A percentile compares a stretch with the other conserved stretches of the same genome.
These are phyloP conservation scores for zebrafish (Danio rerio) DNA, from an alignment of 2,113 vertebrate genomes.

Conservation along the genomic window DNA sequence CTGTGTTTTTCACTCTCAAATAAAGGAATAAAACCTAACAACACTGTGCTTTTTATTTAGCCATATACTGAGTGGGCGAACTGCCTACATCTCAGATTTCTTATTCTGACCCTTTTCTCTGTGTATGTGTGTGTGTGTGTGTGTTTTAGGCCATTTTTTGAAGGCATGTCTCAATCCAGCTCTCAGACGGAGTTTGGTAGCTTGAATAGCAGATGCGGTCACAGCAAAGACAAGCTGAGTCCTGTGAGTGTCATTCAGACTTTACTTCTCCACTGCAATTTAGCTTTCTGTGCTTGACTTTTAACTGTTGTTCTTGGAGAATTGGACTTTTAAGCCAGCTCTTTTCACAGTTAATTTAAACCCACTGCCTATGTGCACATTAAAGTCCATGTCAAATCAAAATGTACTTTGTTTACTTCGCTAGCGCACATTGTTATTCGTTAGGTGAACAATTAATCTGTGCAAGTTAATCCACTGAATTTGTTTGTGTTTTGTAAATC, in stretches of 20 bases:
- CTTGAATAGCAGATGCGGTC: conserved; percentile 88
- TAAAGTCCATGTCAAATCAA: too few relatives aligned
- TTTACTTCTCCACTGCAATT: not conserved
- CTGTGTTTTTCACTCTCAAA: not conserved
- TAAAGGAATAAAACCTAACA: not conserved
- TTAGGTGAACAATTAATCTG: too few relatives aligned
- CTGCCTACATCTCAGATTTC: not conserved
- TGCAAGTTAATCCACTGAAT: too few relatives aligned
- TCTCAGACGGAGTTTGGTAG: conserved; percentile 93
- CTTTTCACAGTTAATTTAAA: too few relatives aligned
- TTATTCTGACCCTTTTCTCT: conserved; percentile 7
- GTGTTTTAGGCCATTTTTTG: conserved; percentile 86
- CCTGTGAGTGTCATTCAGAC: conserved; percentile 76
- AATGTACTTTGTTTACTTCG: too few relatives aligned
- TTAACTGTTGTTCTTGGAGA: too few relatives aligned
- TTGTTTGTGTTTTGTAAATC: too few relatives aligned
- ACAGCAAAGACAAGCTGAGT: conserved; percentile 82
- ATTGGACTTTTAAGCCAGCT: too few relatives aligned
- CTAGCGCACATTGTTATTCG: too few relatives aligned
- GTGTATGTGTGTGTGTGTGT: conserved; percentile 1
- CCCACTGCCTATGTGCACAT: too few relatives aligned
- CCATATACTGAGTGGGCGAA: not conserved
- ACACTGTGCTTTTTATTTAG: not conserved
- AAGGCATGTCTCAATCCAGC: conserved; percentile 93
- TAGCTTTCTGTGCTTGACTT: not conserved